Base-by-base conservation (phyloP, 2,113 vertebrate species). In the Delphinus delphis region DNA sequence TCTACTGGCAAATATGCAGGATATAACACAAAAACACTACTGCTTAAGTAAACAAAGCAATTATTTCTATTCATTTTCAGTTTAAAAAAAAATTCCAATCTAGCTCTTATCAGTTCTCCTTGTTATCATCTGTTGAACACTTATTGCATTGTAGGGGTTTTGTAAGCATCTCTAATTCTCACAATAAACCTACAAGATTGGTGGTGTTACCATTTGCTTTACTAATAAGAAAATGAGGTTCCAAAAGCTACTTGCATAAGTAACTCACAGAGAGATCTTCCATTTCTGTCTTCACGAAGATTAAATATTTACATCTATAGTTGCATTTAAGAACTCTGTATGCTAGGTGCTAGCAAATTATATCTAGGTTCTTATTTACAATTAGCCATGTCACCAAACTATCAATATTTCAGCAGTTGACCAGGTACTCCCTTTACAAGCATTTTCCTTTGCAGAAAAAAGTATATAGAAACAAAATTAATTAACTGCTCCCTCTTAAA, bases 401-500 rank as follows among this genome's bases (percentile, higher is more conserved):
- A 58, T 58, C 55, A 58, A 8, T 58, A 74, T 41, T 79, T 84
- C 38, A 81, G 76, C 65, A 92, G 58, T 11, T 80, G 25, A 20
- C 47, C 60, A 76, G 55, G 11, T 26, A 3, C 33, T 26, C 1
- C 4, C 17, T 71, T 47, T 79, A 77, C n/a, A 47, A 41, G 17
- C 38, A 77, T 71, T 50, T 97, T 91, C 55, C 71, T 84, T 83
- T 63, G 8, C 70, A 74, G 33, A 67, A 90, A 74, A 81, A 92
- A 93, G 55, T n/a, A 65, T 41, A 53, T 6, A n/a, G 38, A 88
- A 21, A n/a, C 31, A 33, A 97, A 88, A 93, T 81, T 62, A 95
- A 93, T 74, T 83, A 83, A 83, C 65, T 77, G 21, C 26, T 90
- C 23, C 58, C 33, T 95, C 82, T 88, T 53, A 33, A 67, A 67